Percentiles rank a stretch among this genome's conserved stretches.
Conservation (phyloP, 2,797 vertebrate genomes). For the Lophius americanus region DNA sequence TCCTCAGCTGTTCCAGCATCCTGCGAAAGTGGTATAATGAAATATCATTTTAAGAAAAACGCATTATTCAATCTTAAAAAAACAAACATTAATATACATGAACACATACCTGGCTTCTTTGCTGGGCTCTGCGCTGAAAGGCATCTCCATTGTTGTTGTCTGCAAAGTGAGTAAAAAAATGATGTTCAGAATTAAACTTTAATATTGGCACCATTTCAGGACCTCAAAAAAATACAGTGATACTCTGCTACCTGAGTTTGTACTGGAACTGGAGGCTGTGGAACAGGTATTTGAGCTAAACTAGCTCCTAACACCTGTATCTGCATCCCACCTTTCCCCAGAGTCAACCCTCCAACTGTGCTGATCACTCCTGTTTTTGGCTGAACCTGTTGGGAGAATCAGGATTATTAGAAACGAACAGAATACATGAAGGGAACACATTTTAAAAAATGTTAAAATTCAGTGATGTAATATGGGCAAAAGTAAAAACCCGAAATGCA, state of each 20-base stretch:
- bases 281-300: conserved; percentile 76
- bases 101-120: conserved; percentile 91
- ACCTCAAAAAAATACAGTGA: background rate
- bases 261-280: conserved; percentile 69
- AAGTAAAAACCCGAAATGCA: background rate
- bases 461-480: background rate
- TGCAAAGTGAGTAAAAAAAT: conserved; percentile 56
- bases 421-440: background rate
- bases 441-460: background rate
- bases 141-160: conserved; percentile 85
- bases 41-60: background rate
- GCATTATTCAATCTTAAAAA: background rate
- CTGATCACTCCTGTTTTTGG: conserved; percentile 85
- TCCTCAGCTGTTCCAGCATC: conserved; percentile 93
- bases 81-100: background rate
- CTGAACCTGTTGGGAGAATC: conserved; percentile 58
- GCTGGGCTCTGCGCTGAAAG: conserved; percentile 88
- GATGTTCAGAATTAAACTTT: background rate
- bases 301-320: conserved; percentile 80
- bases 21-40: conserved; percentile 64
- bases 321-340: conserved; percentile 81
- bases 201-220: background rate
- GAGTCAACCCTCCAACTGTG: conserved; percentile 76
- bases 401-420: background rate
- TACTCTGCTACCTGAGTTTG: conserved; percentile 77